Evolutionary conservation across 2,797 vertebrate species (phyloP).

Genomic region (Tarsius wallacei): DNA sequence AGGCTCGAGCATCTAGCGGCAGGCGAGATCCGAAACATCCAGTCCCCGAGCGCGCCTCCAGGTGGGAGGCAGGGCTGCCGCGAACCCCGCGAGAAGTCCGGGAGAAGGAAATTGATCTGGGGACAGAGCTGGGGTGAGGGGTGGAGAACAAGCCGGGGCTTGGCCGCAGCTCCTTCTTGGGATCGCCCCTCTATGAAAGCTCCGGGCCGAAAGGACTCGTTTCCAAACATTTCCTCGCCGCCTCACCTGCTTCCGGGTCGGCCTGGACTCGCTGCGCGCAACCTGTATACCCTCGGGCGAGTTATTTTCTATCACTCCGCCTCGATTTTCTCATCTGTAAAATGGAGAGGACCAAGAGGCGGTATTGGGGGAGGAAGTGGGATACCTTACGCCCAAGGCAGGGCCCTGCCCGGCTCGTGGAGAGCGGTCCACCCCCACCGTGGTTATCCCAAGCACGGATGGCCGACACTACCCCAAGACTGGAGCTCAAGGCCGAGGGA

Average conservation of each 20-base stretch:
- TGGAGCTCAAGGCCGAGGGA: neutral
- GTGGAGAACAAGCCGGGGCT: neutral
- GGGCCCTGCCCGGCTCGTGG: neutral
- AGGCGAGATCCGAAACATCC: neutral
- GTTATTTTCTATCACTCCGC: neutral
- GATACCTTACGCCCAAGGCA: neutral
- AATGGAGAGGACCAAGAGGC: neutral
- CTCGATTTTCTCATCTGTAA: neutral
- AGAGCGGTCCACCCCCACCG: neutral
- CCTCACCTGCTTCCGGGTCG: neutral
- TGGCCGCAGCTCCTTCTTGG: fast-evolving
- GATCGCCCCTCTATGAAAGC: neutral
- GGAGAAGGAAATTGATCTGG: neutral
- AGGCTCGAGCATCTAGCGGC: neutral
- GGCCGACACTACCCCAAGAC: neutral
- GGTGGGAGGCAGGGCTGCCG: too few species aligned
- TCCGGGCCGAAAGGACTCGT: neutral
- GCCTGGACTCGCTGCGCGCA: neutral
- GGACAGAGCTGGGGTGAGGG: too few species aligned
- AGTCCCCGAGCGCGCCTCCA: neutral
- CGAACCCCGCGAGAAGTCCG: neutral
- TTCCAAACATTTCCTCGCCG: neutral
- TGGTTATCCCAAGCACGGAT: neutral
- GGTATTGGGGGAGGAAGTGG: neutral
- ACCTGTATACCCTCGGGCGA: neutral